phyloP scores from a whole-genome alignment of 2,113 vertebrate genomes.

The Hypanus sabinus region DNA sequence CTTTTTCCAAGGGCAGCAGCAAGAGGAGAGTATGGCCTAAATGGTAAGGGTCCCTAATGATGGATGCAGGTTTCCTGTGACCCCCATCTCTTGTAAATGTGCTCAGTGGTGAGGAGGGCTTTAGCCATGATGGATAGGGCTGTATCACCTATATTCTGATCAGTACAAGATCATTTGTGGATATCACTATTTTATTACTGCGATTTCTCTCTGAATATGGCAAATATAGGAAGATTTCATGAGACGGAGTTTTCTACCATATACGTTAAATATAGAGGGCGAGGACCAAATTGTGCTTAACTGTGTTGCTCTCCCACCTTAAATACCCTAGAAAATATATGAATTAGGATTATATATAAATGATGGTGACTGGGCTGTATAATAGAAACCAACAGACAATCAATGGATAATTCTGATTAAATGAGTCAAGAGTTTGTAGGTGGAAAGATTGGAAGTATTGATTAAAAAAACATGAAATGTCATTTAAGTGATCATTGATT shows the following conservation, averaged over 20 bases:
- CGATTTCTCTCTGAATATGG: not conserved
- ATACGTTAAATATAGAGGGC: not conserved
- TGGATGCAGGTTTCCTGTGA: no score
- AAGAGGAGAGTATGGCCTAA: no score
- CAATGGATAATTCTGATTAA: not conserved
- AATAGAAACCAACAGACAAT: not conserved
- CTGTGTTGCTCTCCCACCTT: not conserved
- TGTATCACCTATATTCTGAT: not conserved
- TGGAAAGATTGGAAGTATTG: not conserved
- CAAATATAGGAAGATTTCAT: not conserved
- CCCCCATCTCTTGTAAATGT: no score
- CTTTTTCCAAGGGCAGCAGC: no score
- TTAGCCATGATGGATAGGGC: no score
- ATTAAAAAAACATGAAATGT: not conserved
- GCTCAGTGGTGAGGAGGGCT: no score
- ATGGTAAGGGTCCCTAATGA: no score
- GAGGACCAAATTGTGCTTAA: not conserved
- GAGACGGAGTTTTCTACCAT: not conserved
- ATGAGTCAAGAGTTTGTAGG: not conserved
- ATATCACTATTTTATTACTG: not conserved
- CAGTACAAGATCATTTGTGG: not conserved
- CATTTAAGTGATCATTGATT: not conserved
- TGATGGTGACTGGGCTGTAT: not conserved
- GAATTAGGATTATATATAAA: not conserved
- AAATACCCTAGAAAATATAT: not conserved